A percentile compares a stretch with the other conserved stretches of the same genome.
Evolutionary conservation across 2,797 vertebrate genomes (phyloP).

Genomic region (Pitangus sulphuratus): DNA sequence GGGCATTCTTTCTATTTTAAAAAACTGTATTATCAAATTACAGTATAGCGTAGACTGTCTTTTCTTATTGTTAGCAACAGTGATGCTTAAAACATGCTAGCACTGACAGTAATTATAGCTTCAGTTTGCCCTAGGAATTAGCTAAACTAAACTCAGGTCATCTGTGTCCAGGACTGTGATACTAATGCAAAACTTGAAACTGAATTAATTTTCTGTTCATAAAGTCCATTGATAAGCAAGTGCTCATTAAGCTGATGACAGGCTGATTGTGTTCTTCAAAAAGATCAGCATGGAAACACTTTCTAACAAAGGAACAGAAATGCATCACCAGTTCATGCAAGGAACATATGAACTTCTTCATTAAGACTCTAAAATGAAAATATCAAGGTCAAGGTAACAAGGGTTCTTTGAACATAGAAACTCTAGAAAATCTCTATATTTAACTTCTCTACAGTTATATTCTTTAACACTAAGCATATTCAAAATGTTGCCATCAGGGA

Average conservation of each 20-base stretch:
- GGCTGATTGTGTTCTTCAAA: background rate
- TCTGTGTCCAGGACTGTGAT: background rate
- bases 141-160: background rate
- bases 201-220: background rate
- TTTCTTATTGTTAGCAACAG: background rate
- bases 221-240: background rate
- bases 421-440: background rate
- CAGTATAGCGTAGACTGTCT: background rate
- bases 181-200: background rate
- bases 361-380: background rate
- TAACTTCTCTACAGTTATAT: background rate
- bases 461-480: background rate
- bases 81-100: background rate
- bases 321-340: background rate
- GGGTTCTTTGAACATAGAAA: background rate
- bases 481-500: background rate
- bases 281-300: background rate
- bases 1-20: background rate
- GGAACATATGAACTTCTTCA: background rate
- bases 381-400: background rate
- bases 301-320: background rate
- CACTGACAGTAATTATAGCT: background rate
- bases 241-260: background rate
- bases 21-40: background rate
- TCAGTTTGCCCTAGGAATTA: background rate